phyloP scores from a whole-genome alignment of 2,888 invertebrate species.

The Fabriciana adippe region DNA sequence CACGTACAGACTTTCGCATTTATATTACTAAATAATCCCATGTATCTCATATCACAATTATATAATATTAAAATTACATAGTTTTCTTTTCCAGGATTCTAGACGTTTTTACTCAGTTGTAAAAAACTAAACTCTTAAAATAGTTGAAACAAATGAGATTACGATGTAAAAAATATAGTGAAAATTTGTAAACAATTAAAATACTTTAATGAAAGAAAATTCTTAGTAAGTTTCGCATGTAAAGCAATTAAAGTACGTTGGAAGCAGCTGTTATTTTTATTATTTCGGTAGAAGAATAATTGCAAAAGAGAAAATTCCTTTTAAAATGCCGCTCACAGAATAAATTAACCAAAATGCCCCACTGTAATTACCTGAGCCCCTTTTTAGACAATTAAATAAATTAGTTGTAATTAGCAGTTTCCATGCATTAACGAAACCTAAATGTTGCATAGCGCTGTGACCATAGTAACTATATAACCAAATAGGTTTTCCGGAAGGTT shows the following conservation, averaged over 20 bases:
- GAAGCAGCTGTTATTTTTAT: slow-evolving; percentile 34
- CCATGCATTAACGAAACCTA: no score
- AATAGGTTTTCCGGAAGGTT: no score
- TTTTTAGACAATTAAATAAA: slow-evolving; percentile 32
- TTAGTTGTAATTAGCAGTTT: slow-evolving; percentile 28
- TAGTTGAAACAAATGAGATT: not conserved
- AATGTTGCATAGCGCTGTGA: no score
- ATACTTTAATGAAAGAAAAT: slow-evolving; percentile 2
- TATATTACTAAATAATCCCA: no score
- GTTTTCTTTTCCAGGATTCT: no score
- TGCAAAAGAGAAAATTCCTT: slow-evolving; percentile 30
- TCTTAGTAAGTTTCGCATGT: slow-evolving; percentile 9
- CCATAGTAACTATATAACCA: no score
- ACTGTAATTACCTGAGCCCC: slow-evolving; percentile 32
- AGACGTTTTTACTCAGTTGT: no score
- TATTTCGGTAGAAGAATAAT: slow-evolving; percentile 32
- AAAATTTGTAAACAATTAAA: not conserved
- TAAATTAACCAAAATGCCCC: slow-evolving; percentile 39
- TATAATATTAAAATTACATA: no score
- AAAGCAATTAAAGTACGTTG: slow-evolving; percentile 36
- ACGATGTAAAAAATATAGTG: not conserved
- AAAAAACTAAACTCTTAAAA: slow-evolving; percentile 9
- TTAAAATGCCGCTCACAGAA: slow-evolving; percentile 38
- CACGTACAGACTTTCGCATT: no score
- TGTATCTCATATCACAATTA: no score